Evolutionary conservation across 2,113 vertebrate genomes (phyloP), one percentile per base, ranked within the genome.

Genomic region (Paratilapia polleni): DNA sequence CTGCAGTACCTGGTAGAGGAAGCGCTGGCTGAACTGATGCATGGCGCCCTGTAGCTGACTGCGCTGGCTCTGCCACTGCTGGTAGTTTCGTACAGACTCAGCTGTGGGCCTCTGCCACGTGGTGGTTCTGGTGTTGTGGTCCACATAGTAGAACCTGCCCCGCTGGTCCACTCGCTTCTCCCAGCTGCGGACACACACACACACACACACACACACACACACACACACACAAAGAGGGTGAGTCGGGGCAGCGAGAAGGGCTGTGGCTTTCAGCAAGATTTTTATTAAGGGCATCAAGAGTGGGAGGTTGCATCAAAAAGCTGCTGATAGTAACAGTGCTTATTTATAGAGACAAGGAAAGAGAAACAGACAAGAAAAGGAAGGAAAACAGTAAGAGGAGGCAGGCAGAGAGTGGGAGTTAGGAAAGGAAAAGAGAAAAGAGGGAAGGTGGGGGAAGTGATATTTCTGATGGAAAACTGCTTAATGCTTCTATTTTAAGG

Each of bases 1-100:
- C 4, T 56, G 28, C 2, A 6, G 36, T 94, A 99, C 98, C 97
- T 99, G 98, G 94, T 99, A 99, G 84, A 99, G 97, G 95, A 99
- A 99, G 85, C 98, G 97, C 92, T 99, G 98, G 96, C 97, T 99
- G 95, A 99, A 99, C 80, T 98, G 98, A 89, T 99, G 98, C 98
- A 99, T 99, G 93, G 98, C 98, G 2, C 98, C 98, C 59, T 99
- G 98, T 31, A 99, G 96, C 95, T 99, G 98, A 87, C 68, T 99
- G 82, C 98, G 96, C 93, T 99, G 98, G 0, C 97, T 97, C 94
- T 99, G 98, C 98, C 98, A 99, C 94, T 99, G 98, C 93, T 99
- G 97, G 0, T 99, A 99, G 96, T 96, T 99, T 4, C 98, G 92
- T 90, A 99, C 98, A 0, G 98, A 97, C 91, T 99, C 98, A 0